Evolutionary conservation across 37 sponge, comb jelly and placozoan genomes (phyloP).

Genomic region (Cladorhizidae sp.): DNA sequence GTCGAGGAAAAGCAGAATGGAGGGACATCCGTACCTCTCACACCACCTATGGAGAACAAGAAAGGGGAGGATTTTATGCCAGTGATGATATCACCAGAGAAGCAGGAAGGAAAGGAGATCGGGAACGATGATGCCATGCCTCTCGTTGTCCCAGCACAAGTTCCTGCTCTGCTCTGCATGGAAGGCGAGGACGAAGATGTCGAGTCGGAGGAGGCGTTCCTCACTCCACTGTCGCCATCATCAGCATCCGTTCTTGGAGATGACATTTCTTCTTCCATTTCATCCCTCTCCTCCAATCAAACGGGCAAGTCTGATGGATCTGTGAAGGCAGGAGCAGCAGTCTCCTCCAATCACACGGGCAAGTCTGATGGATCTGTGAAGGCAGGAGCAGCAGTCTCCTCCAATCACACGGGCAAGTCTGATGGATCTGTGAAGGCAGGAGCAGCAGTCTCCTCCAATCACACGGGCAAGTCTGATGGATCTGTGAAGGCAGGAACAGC

Average conservation of each 20-base stretch:
- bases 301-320: neutral
- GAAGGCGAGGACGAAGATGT: neutral
- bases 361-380: neutral
- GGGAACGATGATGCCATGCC: neutral
- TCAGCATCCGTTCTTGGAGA: neutral
- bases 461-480: neutral
- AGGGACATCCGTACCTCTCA: too few relatives aligned
- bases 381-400: neutral
- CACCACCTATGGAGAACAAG: too few relatives aligned
- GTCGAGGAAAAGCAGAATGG: too few relatives aligned
- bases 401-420: neutral
- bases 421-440: neutral
- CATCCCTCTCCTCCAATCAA: neutral
- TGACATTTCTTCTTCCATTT: neutral
- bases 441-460: neutral
- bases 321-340: neutral
- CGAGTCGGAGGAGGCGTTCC: neutral
- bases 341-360: neutral
- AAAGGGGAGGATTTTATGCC: too few relatives aligned
- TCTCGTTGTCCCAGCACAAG: neutral
- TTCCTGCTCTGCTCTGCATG: neutral
- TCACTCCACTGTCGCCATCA: neutral
- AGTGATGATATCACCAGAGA: neutral
- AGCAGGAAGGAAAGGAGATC: neutral
- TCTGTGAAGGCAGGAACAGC: neutral